A percentile compares a stretch with the other conserved stretches of the same genome.
Evolutionary conservation across 2,888 invertebrate species (phyloP).

Genomic region (Pristionchus arcanus): DNA sequence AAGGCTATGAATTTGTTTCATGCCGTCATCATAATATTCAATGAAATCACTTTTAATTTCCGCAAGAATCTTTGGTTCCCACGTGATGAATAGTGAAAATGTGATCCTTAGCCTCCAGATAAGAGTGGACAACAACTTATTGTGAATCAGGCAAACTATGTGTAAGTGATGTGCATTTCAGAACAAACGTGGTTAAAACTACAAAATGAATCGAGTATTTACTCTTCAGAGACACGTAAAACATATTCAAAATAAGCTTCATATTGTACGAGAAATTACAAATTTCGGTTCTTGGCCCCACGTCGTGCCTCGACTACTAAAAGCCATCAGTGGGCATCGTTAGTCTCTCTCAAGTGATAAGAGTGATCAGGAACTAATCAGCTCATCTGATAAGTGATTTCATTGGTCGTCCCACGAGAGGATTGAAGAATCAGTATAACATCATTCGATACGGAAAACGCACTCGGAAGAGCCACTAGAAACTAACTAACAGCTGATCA

Average conservation of each 20-base stretch:
- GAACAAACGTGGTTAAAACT: too few species aligned
- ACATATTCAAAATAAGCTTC: background rate
- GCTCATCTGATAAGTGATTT: background rate
- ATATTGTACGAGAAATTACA: background rate
- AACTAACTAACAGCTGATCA: too few species aligned
- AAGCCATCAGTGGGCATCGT: background rate
- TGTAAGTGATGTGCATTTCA: too few species aligned
- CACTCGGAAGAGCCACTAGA: too few species aligned
- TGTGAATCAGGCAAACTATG: too few species aligned
- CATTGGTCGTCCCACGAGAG: background rate
- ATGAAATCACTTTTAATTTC: background rate
- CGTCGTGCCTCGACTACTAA: background rate
- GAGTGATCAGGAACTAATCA: conserved; percentile 14
- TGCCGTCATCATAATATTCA: too few species aligned
- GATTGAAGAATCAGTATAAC: too few species aligned
- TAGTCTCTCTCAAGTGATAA: background rate
- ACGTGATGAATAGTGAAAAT: background rate
- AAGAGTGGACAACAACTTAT: too few species aligned
- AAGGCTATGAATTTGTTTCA: background rate
- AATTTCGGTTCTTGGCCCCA: background rate
- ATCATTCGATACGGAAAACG: too few species aligned
- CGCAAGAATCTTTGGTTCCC: background rate
- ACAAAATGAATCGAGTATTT: too few species aligned
- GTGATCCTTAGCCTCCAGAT: background rate
- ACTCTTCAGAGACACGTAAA: background rate